Percentiles rank a stretch among this genome's conserved stretches.
Evolutionary conservation across 2,888 invertebrate genomes (phyloP).

Genomic region (Steinernema scapterisci): DNA sequence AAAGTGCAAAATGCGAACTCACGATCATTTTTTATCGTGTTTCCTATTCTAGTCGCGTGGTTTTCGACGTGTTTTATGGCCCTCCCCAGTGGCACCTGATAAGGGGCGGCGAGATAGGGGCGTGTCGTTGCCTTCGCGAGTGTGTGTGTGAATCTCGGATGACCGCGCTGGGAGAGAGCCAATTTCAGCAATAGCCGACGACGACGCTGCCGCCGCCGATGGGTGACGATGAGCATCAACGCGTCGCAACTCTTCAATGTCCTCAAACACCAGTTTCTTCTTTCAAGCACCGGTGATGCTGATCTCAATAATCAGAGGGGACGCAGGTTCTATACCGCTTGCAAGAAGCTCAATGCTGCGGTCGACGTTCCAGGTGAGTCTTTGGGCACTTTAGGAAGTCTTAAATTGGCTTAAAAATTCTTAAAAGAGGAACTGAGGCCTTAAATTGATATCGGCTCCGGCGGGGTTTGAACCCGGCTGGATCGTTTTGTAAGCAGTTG

Average conservation of each 20-base stretch:
- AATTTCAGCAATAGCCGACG: too few relatives aligned
- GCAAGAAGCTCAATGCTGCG: neutral
- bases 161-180: neutral
- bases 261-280: neutral
- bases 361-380: conserved; percentile 28
- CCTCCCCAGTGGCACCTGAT: conserved; percentile 23
- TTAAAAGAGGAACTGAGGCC: too few relatives aligned
- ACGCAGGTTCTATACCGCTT: neutral
- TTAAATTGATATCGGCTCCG: too few relatives aligned
- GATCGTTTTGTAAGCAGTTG: too few relatives aligned
- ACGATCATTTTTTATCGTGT: too few relatives aligned
- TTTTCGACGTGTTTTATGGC: neutral
- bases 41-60: neutral
- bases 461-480: too few relatives aligned
- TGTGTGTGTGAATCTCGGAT: neutral
- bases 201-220: conserved; percentile 12
- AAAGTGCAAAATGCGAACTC: too few relatives aligned
- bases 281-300: neutral
- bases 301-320: neutral
- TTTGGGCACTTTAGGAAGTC: too few relatives aligned
- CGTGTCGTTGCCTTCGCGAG: neutral
- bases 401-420: too few relatives aligned
- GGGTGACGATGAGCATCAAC: conserved; percentile 23
- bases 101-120: conserved; percentile 19
- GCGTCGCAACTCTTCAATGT: conserved; percentile 21